Base-by-base conservation (phyloP, 2,113 vertebrate species). In the Ochotona princeps region DNA sequence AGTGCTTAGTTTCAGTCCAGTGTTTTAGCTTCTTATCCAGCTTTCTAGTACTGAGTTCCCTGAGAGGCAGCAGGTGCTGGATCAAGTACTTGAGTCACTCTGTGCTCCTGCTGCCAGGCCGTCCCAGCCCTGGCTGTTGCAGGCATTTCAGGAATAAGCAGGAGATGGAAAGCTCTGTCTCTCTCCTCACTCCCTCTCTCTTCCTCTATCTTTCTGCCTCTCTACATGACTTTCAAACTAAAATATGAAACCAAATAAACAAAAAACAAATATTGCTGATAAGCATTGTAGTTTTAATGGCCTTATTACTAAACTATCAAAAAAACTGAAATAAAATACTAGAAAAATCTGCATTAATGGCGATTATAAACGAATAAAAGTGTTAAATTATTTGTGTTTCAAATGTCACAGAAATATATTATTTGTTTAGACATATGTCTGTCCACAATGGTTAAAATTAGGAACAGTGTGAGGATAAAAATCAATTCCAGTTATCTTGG, bases 291-390 rank as follows among this genome's bases (percentile, higher is more conserved):
- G 18, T 81, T 79, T 74, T 93, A 57, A 32, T 44, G 65, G 61
- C 1, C 9, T 6, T 66, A 60, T 9, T 32, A 75, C 28, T 26
- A 79, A 79, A 10, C 13, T 8, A 51, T 83, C 23, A 72, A 11
- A 86, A 89, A 72, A 4, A 12, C 26, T 67, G 4, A 32, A 73
- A 67, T 57, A 70, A 20, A 90, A 86, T 13, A 51, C 4, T 38
- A 72, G 47, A 72, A 60, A 94, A 87, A 35, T 2, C 70, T 78
- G 7, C 70, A 78, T 65, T 23, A 57, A 12, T 57, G 49, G 17
- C 89, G 21, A 79, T 89, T 81, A 86, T 60, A 91, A n/a, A 69
- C 4, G 14, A 90, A 83, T 17, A 80, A 80, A 73, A 75, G 3
- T 60, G 65, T 32, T 83, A n/a, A 51, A 70, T 87, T 30, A 69